A percentile compares a stretch with the other conserved stretches of the same genome.
Conservation (phyloP, 2,797 vertebrate genomes). For the Knipowitschia caucasica region DNA sequence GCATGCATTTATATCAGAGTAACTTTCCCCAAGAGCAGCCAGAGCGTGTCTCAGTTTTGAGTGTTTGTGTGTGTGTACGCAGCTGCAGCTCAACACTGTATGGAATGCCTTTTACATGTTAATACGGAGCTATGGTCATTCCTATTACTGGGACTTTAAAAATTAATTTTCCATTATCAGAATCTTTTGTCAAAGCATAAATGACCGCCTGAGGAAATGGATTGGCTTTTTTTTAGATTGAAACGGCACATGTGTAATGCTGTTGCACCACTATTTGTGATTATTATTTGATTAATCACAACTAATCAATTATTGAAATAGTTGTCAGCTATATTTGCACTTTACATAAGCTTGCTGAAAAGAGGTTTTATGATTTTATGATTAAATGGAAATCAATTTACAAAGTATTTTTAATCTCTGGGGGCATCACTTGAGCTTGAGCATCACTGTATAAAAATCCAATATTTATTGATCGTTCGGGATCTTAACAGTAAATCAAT, state of each 20-base stretch:
- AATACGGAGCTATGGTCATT: conserved; percentile 45
- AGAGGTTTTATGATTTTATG: no score
- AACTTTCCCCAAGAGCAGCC: conserved; percentile 58
- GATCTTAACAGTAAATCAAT: no score
- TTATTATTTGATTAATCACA: no score
- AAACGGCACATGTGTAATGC: background rate
- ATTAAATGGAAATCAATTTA: no score
- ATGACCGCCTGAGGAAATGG: background rate
- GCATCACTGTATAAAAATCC: no score
- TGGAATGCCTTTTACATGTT: conserved; percentile 64
- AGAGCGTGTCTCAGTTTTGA: conserved; percentile 1
- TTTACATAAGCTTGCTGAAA: no score
- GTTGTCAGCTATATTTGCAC: no score
- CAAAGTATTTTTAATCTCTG: no score
- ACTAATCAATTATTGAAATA: no score
- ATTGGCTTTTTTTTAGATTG: background rate
- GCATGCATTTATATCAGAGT: conserved; percentile 65
- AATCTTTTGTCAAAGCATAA: conserved; percentile 12
- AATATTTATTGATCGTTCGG: no score
- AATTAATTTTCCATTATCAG: conserved; percentile 14
- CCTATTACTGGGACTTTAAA: conserved; percentile 28
- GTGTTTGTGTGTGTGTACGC: conserved; percentile 1
- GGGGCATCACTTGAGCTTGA: no score
- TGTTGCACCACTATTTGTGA: background rate
- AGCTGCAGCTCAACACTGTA: conserved; percentile 50